Evolutionary conservation across 2,888 invertebrate species (phyloP).

Genomic region (Scotopteryx bipunctaria): DNA sequence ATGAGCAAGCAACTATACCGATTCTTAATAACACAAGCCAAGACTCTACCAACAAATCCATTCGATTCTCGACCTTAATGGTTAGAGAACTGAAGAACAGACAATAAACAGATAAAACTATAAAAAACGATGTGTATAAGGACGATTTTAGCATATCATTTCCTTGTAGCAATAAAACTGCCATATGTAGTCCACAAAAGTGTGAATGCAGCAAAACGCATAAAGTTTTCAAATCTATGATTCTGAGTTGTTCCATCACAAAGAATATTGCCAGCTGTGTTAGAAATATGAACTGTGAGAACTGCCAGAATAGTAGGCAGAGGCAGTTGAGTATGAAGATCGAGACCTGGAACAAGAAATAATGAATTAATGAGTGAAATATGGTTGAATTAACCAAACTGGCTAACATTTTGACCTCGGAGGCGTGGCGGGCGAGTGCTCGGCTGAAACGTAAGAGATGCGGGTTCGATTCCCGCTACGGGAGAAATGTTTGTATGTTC

Average conservation of each 20-base stretch:
- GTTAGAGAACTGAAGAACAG: slow-evolving; percentile 63
- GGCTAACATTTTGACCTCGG: background rate
- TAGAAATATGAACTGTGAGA: slow-evolving; percentile 91
- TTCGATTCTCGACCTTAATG: slow-evolving; percentile 57
- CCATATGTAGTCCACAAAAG: slow-evolving; percentile 70
- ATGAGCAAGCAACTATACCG: slow-evolving; percentile 41
- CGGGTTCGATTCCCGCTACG: too few relatives aligned
- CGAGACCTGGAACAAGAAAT: slow-evolving; percentile 60
- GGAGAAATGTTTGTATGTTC: too few relatives aligned
- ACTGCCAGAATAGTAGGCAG: slow-evolving; percentile 88
- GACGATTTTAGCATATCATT: slow-evolving; percentile 79
- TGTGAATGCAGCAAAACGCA: slow-evolving; percentile 69
- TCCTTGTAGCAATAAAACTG: slow-evolving; percentile 67
- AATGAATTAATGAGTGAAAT: background rate
- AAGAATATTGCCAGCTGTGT: slow-evolving; percentile 90
- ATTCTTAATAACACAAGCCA: slow-evolving; percentile 59
- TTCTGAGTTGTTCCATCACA: slow-evolving; percentile 84
- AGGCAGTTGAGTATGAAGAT: slow-evolving; percentile 68
- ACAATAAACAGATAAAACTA: slow-evolving; percentile 63
- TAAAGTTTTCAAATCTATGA: slow-evolving; percentile 71
- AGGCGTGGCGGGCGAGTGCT: background rate
- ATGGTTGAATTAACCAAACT: background rate
- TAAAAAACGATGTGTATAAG: slow-evolving; percentile 72
- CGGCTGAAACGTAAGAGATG: too few relatives aligned
- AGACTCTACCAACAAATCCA: slow-evolving; percentile 56